phyloP scores from a whole-genome alignment of 2,797 vertebrate species.

The Pseudotriccus pelzelni region DNA sequence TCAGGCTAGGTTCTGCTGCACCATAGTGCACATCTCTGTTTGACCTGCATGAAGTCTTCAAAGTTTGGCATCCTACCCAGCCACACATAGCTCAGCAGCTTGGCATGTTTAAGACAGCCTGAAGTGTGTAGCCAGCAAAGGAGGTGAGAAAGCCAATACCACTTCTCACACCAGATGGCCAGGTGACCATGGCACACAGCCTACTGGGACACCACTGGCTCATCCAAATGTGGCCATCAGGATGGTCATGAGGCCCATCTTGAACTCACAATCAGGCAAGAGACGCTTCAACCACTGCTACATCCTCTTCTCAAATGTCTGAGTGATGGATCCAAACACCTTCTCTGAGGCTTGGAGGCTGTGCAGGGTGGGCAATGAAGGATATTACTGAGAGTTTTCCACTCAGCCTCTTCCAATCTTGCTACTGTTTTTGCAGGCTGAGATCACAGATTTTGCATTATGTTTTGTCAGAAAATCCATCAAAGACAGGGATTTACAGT shows the following conservation, averaged over 20 bases:
- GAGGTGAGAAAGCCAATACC: background rate
- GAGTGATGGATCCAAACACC: background rate
- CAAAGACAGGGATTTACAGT: background rate
- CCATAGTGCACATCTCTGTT: background rate
- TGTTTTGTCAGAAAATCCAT: background rate
- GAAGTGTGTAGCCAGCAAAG: background rate
- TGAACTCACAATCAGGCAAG: background rate
- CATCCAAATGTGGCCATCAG: background rate
- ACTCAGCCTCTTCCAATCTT: background rate
- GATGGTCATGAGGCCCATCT: background rate
- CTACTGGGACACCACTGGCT: background rate
- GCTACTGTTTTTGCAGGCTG: background rate
- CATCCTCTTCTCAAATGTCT: background rate
- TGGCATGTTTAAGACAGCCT: background rate
- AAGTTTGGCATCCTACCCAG: background rate
- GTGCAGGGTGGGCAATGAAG: background rate
- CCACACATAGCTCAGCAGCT: background rate
- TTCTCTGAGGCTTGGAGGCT: background rate
- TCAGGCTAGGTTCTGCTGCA: background rate
- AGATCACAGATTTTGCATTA: background rate
- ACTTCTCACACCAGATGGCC: background rate
- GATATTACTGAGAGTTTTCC: background rate
- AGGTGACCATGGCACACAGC: rapidly evolving
- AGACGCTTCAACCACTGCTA: rapidly evolving
- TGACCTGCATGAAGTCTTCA: background rate